A percentile compares a stretch with the other conserved stretches of the same genome.
These are phyloP conservation scores for Actenoides hombroni DNA, from an alignment of 2,113 vertebrate species.

Conservation along the genomic window DNA sequence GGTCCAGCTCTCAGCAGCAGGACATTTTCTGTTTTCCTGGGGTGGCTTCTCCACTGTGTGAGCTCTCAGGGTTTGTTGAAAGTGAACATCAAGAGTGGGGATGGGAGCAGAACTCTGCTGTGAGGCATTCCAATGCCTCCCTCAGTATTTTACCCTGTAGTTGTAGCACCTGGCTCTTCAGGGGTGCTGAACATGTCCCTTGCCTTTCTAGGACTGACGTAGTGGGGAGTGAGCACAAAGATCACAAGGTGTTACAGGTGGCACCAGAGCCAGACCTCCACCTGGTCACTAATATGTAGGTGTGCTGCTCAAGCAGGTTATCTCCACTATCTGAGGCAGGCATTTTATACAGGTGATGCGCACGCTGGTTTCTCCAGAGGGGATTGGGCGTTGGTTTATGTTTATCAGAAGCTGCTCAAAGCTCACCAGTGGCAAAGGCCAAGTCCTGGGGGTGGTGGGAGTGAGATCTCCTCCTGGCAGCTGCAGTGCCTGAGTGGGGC, in stretches of 20 bases:
- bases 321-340: neutral
- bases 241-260: neutral
- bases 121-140: neutral
- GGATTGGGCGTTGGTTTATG: neutral
- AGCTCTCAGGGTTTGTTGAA: neutral
- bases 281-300: neutral
- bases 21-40: rapidly evolving
- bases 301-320: neutral
- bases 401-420: neutral
- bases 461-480: rapidly evolving
- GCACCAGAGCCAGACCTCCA: neutral
- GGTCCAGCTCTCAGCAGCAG: neutral
- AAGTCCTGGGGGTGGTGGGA: neutral
- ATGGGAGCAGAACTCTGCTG: neutral
- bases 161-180: neutral
- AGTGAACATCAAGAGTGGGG: rapidly evolving
- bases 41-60: neutral
- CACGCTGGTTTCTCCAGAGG: neutral
- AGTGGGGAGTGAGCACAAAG: neutral
- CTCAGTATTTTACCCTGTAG: neutral
- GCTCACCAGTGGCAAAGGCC: neutral
- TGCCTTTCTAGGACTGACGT: neutral
- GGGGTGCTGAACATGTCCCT: neutral
- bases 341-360: neutral
- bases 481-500: neutral